Base-by-base conservation (phyloP, 2,113 vertebrate genomes). In the Fulmarus glacialis region DNA sequence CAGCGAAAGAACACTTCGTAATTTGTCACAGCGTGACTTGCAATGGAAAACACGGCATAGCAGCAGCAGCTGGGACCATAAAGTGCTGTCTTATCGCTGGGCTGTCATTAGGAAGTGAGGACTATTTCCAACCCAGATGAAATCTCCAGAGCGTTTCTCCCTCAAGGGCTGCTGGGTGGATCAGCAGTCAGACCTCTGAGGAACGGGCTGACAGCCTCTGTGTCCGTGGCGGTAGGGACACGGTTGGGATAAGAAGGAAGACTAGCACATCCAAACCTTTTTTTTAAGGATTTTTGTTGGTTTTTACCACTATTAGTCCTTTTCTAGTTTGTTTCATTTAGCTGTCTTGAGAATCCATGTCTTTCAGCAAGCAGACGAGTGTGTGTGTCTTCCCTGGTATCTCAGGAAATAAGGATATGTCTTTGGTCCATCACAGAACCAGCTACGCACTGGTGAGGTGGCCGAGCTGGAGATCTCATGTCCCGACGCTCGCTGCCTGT, bases 401-500 rank as follows among this genome's bases (percentile, higher is more conserved):
- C 15, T 79, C 34, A 55, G 73, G 36, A 71, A 50, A 59, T 11
- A 30, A 9, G 60, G 71, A 3, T 30, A 5, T 40, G 53, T 6
- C 70, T 81, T 59, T 50, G 38, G 38, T 34, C 66, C 53, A 4
- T 20, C 20, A 3, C 38, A 79, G 55, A 32, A 74, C 23, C 48
- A 77, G 50, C 75, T 38, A 12, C 29, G 3, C 29, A 2, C 45
- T 8, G 82, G 23, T 52, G 71, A 60, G 24, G 3, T 4, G 67
- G 71, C 34, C 0, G 12, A 60, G 53, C n/a, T 63, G 72, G 32
- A 62, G 47, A 18, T 18, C 34, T 7, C 29, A 2, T 5, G 22
- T 72, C 43, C 82, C 0, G 0, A n/a, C 75, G 47, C 43, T 58
- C n/a, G 0, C 56, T 82, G 56, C n/a, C 73, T 52, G 15, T 36